Percentiles rank a stretch among this genome's conserved stretches.
Conservation (phyloP, 2,113 vertebrate species). For the Suricata suricatta region DNA sequence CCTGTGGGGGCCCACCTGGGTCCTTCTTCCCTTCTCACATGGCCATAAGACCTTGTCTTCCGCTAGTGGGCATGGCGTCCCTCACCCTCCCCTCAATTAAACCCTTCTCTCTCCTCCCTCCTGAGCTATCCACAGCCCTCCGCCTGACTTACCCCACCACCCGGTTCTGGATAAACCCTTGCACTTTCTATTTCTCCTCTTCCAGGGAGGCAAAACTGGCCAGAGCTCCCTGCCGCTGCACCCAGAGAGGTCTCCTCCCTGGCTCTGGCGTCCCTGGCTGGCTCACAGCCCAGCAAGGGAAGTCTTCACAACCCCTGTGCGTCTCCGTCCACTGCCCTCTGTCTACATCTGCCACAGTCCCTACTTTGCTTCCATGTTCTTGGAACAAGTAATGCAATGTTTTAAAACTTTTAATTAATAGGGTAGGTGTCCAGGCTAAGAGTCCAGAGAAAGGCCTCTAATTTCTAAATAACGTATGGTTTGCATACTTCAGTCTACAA, state of each 20-base stretch:
- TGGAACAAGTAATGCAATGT: background rate
- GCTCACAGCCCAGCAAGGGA: background rate
- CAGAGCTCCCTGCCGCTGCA: background rate
- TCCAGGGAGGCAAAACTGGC: background rate
- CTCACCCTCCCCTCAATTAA: background rate
- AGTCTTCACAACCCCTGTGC: background rate
- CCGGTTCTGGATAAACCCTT: background rate
- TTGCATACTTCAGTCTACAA: background rate
- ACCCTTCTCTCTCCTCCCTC: background rate
- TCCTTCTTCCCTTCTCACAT: fast-evolving
- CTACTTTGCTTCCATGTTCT: background rate
- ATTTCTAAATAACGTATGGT: background rate
- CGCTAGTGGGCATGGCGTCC: fast-evolving
- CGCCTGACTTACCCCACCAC: background rate
- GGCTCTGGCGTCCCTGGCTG: background rate
- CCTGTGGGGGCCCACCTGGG: background rate
- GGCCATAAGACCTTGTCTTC: background rate
- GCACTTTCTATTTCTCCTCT: background rate
- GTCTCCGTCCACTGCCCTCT: background rate
- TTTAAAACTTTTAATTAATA: background rate
- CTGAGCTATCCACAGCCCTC: background rate
- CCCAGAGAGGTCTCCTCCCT: background rate
- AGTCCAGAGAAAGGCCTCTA: background rate
- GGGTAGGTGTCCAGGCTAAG: background rate
- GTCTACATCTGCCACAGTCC: background rate